A percentile compares a stretch with the other conserved stretches of the same genome.
phyloP scores from a whole-genome alignment of 2,888 invertebrate genomes.

The Epistrophe grossulariae region DNA sequence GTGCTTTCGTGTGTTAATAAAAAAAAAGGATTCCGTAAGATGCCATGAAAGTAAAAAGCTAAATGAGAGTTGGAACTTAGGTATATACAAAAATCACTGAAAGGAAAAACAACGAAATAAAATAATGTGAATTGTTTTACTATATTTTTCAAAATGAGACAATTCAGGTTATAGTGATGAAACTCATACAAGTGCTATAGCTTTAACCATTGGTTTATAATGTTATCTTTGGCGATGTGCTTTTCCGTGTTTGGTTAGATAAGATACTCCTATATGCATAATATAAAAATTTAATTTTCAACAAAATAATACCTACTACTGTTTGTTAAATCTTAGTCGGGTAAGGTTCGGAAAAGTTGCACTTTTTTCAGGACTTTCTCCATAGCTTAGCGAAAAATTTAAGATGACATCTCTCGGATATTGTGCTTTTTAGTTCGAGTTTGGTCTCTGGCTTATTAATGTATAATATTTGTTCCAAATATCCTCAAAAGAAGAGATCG shows the following conservation, averaged over 20 bases:
- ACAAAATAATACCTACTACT: background rate
- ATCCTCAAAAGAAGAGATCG: too few species aligned
- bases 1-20: background rate
- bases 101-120: background rate
- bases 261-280: background rate
- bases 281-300: background rate
- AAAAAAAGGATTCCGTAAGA: too few species aligned
- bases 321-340: background rate
- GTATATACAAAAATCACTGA: too few species aligned
- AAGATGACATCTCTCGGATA: too few species aligned
- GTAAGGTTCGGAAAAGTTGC: too few species aligned
- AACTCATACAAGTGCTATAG: background rate
- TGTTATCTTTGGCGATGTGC: background rate
- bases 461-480: too few species aligned
- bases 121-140: background rate
- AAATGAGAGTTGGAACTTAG: too few species aligned
- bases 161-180: conserved; percentile 25
- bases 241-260: background rate
- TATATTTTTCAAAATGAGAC: background rate
- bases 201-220: background rate
- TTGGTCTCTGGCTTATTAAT: too few species aligned
- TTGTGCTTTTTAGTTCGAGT: too few species aligned
- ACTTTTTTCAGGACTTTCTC: too few species aligned
- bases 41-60: background rate
- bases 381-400: too few species aligned